phyloP scores from a whole-genome alignment of 2,888 invertebrate genomes.

The Caenorhabditis panamensis region DNA sequence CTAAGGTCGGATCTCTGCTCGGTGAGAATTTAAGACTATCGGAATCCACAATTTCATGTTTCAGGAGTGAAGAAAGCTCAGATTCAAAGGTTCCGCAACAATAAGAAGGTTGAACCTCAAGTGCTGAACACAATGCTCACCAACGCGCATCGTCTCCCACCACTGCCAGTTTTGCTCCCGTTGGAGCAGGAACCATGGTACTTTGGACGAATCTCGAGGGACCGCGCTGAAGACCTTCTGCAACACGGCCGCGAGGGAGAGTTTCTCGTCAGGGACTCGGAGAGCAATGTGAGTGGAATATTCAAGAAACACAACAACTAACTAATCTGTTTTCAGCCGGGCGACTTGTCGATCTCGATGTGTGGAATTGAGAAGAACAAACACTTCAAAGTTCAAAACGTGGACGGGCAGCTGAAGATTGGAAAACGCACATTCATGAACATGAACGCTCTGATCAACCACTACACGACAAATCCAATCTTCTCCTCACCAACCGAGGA shows the following conservation, averaged over 20 bases:
- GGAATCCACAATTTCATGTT: too few species aligned
- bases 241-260: constrained; percentile 97
- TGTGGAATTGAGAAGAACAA: constrained; percentile 98
- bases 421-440: constrained; percentile 97
- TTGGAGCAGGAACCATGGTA: constrained; percentile 88
- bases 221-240: constrained; percentile 95
- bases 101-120: too few species aligned
- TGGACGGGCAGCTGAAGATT: constrained; percentile 87
- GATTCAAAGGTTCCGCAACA: too few species aligned
- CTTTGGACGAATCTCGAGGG: constrained; percentile 94
- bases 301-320: too few species aligned
- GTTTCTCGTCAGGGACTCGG: constrained; percentile 97
- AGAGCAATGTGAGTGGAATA: constrained; percentile 96
- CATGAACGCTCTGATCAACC: constrained; percentile 95
- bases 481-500: constrained; percentile 98
- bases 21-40: too few species aligned
- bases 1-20: too few species aligned
- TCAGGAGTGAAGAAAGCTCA: too few species aligned
- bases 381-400: constrained; percentile 86
- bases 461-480: constrained; percentile 98
- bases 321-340: constrained; percentile 91
- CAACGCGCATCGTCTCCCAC: too few species aligned
- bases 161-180: too few species aligned
- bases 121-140: too few species aligned
- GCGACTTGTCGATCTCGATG: constrained; percentile 97